Evolutionary conservation across 92 coral and sea anemone species (phyloP).

Genomic region (Porites lobata): DNA sequence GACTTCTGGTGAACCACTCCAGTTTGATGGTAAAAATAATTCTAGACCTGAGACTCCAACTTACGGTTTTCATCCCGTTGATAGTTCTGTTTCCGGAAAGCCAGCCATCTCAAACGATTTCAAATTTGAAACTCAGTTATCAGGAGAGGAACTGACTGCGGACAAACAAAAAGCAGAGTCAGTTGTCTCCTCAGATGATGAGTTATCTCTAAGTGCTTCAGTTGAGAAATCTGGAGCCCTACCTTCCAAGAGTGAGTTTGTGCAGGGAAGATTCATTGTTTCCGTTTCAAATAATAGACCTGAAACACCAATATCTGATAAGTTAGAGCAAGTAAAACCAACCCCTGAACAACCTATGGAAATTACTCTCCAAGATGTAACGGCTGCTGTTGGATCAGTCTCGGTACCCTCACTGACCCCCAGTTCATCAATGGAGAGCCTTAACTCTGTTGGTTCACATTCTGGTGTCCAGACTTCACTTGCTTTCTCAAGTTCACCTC

Average conservation of each 20-base stretch:
- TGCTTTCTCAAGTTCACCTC: constrained; percentile 61
- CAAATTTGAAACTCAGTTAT: constrained; percentile 39
- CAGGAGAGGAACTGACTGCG: constrained; percentile 32
- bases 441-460: constrained; percentile 80
- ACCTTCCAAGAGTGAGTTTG: constrained; percentile 17
- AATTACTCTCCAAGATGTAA: constrained; percentile 68
- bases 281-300: constrained; percentile 39
- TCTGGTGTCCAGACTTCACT: constrained; percentile 23
- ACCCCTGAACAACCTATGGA: constrained; percentile 44
- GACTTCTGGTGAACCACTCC: neutral
- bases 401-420: constrained; percentile 84
- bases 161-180: constrained; percentile 29
- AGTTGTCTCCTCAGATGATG: constrained; percentile 40
- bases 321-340: constrained; percentile 41
- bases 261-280: constrained; percentile 45
- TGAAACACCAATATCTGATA: constrained; percentile 32
- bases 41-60: constrained; percentile 28
- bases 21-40: neutral
- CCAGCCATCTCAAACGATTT: neutral
- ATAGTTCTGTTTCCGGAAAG: constrained; percentile 10
- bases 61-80: constrained; percentile 41
- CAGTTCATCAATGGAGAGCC: constrained; percentile 94
- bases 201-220: neutral
- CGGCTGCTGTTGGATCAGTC: constrained; percentile 17
- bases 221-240: constrained; percentile 2